Evolutionary conservation across 2,797 vertebrate species (phyloP).

Genomic region (Rhodeus uyekii): DNA sequence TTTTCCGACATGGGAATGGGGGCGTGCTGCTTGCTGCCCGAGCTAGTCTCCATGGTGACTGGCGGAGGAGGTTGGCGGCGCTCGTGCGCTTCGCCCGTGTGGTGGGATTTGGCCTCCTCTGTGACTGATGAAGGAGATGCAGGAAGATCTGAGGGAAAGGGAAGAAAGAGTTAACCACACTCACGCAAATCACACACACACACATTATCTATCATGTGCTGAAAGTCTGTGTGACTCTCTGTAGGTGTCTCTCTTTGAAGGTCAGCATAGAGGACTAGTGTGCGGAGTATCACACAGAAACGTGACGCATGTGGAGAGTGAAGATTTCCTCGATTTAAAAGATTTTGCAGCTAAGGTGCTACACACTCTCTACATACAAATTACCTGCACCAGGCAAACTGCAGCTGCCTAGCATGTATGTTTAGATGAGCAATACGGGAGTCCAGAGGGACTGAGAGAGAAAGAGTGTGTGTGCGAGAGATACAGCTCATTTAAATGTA

Average conservation of each 20-base stretch:
- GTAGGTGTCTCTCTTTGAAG: conserved; percentile 40
- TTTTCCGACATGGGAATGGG: conserved; percentile 70
- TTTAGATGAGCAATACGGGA: conserved; percentile 5
- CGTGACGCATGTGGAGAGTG: neutral
- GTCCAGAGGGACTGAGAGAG: conserved; percentile 7
- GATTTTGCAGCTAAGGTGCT: neutral
- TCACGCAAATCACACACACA: neutral
- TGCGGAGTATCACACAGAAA: conserved; percentile 1
- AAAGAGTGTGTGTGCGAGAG: neutral
- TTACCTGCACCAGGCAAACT: neutral
- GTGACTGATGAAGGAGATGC: conserved; percentile 66
- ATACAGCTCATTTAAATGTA: conserved; percentile 45
- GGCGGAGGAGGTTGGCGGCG: conserved; percentile 68
- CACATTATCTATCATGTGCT: conserved; percentile 41
- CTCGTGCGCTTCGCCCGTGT: conserved; percentile 59
- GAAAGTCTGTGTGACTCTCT: conserved; percentile 35
- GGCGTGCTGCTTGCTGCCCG: conserved; percentile 70
- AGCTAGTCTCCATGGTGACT: conserved; percentile 77
- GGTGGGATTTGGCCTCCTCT: conserved; percentile 79
- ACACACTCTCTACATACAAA: neutral
- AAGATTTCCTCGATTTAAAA: neutral
- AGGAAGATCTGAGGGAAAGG: conserved; percentile 70
- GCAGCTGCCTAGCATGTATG: conserved; percentile 1
- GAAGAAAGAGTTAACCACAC: conserved; percentile 21
- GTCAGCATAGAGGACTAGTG: conserved; percentile 18